phyloP scores from a whole-genome alignment of 92 coral and sea anemone genomes.

The Pocillopora grandis region DNA sequence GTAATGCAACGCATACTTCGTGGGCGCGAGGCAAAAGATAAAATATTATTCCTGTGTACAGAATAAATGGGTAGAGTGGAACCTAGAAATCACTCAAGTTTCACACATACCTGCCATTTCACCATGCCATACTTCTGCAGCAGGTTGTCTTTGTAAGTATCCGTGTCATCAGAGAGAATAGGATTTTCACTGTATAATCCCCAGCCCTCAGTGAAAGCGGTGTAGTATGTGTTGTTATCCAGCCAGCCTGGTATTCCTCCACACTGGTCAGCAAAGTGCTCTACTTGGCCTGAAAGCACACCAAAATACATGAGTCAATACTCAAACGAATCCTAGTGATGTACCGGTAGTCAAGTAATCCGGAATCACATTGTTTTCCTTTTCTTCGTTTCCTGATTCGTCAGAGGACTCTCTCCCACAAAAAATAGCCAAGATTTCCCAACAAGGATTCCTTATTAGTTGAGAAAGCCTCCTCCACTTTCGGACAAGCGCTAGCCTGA shows the following conservation, averaged over 20 bases:
- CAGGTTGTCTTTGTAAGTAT: conserved; percentile 69
- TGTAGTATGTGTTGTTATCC: conserved; percentile 67
- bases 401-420: too few relatives aligned
- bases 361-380: neutral
- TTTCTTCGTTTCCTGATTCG: too few relatives aligned
- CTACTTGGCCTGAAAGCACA: conserved; percentile 51
- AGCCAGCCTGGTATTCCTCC: conserved; percentile 75
- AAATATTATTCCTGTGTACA: too few relatives aligned
- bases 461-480: too few relatives aligned
- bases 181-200: conserved; percentile 83
- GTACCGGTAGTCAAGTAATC: neutral
- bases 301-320: neutral
- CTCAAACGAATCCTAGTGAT: neutral
- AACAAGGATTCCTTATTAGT: too few relatives aligned
- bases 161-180: conserved; percentile 74
- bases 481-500: too few relatives aligned
- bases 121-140: conserved; percentile 82
- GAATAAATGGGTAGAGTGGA: too few relatives aligned
- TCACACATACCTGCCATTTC: conserved; percentile 75
- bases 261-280: conserved; percentile 78
- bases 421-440: too few relatives aligned
- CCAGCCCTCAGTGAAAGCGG: conserved; percentile 86
- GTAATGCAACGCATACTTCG: too few relatives aligned
- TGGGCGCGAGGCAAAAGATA: too few relatives aligned
- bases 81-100: neutral